These are phyloP conservation scores for Sylvicapra grimmia DNA, from an alignment of 2,113 vertebrate genomes.

Conservation along the genomic window DNA sequence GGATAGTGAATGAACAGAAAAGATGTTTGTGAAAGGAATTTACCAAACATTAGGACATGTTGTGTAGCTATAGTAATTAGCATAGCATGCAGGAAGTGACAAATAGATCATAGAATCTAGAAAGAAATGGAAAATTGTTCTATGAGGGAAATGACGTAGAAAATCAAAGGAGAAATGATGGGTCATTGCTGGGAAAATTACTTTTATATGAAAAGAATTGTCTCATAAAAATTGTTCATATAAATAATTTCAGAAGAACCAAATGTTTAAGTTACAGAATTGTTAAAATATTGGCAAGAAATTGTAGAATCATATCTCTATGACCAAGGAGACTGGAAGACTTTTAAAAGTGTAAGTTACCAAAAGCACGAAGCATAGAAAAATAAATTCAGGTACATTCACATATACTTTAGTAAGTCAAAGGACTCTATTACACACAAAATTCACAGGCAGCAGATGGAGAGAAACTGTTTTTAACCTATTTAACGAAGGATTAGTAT, in stretches of 20 bases:
- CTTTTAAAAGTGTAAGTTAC: neutral
- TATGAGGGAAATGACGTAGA: neutral
- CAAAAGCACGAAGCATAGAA: neutral
- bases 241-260: conserved; percentile 1
- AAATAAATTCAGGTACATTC: neutral
- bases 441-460: neutral
- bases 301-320: neutral
- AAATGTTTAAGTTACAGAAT: neutral
- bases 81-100: neutral
- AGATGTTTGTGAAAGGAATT: conserved; percentile 13
- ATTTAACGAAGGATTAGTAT: neutral
- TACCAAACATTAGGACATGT: neutral
- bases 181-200: neutral
- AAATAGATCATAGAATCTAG: neutral
- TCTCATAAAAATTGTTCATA: neutral
- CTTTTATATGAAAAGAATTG: neutral
- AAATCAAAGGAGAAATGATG: conserved; percentile 9
- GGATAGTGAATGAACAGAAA: neutral
- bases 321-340: neutral
- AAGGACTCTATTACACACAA: neutral
- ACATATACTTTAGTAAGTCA: neutral
- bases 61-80: neutral
- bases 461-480: neutral
- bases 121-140: neutral
- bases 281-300: conserved; percentile 7